Percentiles rank a stretch among this genome's conserved stretches.
These are phyloP conservation scores for Lampris incognitus DNA, from an alignment of 2,113 vertebrate genomes.

Conservation along the genomic window DNA sequence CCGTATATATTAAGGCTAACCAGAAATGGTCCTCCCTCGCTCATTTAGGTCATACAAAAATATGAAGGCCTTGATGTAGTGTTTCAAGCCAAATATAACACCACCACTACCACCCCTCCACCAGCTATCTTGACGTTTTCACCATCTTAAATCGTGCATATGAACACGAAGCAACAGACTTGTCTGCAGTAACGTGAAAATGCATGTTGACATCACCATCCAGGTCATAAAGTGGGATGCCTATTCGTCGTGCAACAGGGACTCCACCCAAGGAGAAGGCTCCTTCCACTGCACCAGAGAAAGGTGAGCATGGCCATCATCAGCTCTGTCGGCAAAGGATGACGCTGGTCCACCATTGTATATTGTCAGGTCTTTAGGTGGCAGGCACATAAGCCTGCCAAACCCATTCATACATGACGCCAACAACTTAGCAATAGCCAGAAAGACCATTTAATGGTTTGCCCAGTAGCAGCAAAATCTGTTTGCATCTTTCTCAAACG, in stretches of 20 bases:
- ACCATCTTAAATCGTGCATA: not conserved
- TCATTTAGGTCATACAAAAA: not conserved
- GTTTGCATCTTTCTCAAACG: too few species aligned
- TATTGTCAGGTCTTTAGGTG: too few species aligned
- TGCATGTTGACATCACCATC: not conserved
- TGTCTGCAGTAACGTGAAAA: not conserved
- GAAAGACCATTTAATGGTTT: too few species aligned
- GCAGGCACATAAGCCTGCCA: too few species aligned
- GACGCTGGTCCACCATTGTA: too few species aligned
- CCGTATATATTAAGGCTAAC: too few species aligned
- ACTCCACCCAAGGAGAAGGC: constrained; percentile 89
- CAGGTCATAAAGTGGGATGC: constrained; percentile 83
- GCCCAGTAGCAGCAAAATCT: too few species aligned
- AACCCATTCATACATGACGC: too few species aligned
- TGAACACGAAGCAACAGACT: not conserved
- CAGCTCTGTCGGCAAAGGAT: too few species aligned
- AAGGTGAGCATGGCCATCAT: constrained; percentile 72
- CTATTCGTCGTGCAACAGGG: constrained; percentile 91
- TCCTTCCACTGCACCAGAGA: constrained; percentile 86
- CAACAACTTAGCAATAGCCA: too few species aligned
- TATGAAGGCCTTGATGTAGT: constrained; percentile 53
- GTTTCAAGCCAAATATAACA: not conserved
- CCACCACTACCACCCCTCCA: not conserved
- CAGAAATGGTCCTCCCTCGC: not conserved
- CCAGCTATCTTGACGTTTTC: constrained; percentile 6